phyloP scores from a whole-genome alignment of 2,797 vertebrate genomes.

The Otolemur crassicaudatus region DNA sequence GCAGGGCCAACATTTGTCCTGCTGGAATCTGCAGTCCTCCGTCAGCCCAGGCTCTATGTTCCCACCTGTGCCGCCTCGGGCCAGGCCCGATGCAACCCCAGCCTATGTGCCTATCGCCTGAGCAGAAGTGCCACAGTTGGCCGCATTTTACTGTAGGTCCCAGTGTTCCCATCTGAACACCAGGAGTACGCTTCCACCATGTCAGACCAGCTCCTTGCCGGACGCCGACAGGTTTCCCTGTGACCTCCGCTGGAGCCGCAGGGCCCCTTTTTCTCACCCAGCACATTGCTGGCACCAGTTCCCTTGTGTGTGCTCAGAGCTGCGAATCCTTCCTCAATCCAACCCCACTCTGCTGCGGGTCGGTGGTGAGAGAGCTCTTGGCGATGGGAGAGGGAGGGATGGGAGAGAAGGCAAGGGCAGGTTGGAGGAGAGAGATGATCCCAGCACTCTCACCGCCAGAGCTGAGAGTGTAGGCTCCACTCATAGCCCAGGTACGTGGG shows the following conservation, averaged over 20 bases:
- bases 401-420: neutral
- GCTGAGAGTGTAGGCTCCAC: neutral
- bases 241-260: accelerated
- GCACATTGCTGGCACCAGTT: neutral
- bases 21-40: neutral
- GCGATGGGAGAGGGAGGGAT: neutral
- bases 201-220: accelerated
- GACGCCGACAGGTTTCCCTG: neutral
- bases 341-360: neutral
- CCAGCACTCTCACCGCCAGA: neutral
- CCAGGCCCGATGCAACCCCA: accelerated
- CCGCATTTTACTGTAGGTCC: accelerated
- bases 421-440: neutral
- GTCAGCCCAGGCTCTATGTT: neutral
- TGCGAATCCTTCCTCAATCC: accelerated
- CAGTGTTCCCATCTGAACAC: neutral
- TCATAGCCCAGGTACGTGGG: neutral
- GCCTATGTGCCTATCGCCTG: accelerated
- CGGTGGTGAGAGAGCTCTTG: neutral
- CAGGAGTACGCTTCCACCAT: accelerated
- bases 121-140: neutral
- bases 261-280: no score
- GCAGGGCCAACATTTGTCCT: accelerated
- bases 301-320: neutral
- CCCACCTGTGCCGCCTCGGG: neutral